phyloP scores from a whole-genome alignment of 2,113 vertebrate genomes.

The Tragulus kanchil region DNA sequence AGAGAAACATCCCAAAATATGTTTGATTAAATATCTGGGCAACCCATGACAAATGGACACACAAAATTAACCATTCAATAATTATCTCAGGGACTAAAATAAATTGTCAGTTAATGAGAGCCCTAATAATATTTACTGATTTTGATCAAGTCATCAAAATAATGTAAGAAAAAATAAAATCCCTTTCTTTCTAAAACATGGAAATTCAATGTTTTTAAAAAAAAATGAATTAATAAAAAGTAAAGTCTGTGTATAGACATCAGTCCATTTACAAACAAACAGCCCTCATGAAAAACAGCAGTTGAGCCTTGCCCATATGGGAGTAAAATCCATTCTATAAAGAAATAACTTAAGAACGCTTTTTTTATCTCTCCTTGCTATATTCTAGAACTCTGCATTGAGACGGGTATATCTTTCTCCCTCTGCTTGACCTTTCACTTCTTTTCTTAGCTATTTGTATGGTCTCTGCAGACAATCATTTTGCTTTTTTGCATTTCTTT shows the following conservation, averaged over 20 bases:
- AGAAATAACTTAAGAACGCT: not conserved
- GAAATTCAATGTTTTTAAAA: not conserved
- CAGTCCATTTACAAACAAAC: not conserved
- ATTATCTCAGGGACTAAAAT: not conserved
- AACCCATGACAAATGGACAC: not conserved
- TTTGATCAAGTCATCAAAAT: not conserved
- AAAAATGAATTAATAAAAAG: not conserved
- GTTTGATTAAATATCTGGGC: not conserved
- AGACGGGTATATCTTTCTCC: too few species aligned
- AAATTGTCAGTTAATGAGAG: not conserved
- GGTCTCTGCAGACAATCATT: too few species aligned
- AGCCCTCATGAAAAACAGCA: not conserved
- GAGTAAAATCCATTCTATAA: not conserved
- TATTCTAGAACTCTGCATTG: too few species aligned
- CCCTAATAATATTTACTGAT: not conserved
- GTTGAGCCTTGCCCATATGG: not conserved
- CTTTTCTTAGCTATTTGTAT: too few species aligned
- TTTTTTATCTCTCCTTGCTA: too few species aligned
- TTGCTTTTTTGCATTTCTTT: too few species aligned
- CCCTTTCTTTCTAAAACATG: not conserved
- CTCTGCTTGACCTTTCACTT: too few species aligned
- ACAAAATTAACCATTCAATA: not conserved
- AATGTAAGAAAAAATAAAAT: not conserved
- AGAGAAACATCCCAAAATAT: not conserved
- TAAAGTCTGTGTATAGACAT: not conserved